Evolutionary conservation across 2,113 vertebrate species (phyloP).

Genomic region (Atherinomorus stipes): DNA sequence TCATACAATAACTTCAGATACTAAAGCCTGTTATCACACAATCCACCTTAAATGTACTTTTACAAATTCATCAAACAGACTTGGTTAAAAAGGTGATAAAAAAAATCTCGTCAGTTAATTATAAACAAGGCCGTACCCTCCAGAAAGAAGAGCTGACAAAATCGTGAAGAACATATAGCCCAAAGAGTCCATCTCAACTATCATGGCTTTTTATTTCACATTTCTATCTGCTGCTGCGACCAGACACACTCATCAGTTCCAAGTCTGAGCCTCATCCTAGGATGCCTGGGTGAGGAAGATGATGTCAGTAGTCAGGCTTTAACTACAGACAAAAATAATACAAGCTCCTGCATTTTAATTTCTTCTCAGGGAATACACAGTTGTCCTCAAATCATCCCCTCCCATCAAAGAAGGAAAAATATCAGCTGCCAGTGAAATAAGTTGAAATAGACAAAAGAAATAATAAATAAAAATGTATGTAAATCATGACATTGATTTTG

Average conservation of each 20-base stretch:
- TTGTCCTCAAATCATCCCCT: no score
- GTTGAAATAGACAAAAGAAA: no score
- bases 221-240: slow-evolving; percentile 22
- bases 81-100: slow-evolving; percentile 37
- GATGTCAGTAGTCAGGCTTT: not conserved
- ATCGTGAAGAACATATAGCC: slow-evolving; percentile 18
- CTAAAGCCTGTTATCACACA: slow-evolving; percentile 52
- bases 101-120: slow-evolving; percentile 21
- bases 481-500: no score
- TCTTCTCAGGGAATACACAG: no score
- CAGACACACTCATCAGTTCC: not conserved
- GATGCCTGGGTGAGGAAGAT: slow-evolving; percentile 5
- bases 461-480: no score
- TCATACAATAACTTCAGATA: slow-evolving; percentile 42
- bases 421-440: no score
- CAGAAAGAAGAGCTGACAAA: slow-evolving; percentile 50
- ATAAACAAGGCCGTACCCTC: slow-evolving; percentile 12
- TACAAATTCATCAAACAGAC: slow-evolving; percentile 72
- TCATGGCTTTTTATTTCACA: slow-evolving; percentile 57
- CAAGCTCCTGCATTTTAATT: not conserved
- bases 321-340: not conserved
- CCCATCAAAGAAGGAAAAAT: no score
- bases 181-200: not conserved
- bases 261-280: not conserved
- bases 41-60: slow-evolving; percentile 70